phyloP scores from a whole-genome alignment of 2,113 vertebrate genomes.

The Microtus ochrogaster region DNA sequence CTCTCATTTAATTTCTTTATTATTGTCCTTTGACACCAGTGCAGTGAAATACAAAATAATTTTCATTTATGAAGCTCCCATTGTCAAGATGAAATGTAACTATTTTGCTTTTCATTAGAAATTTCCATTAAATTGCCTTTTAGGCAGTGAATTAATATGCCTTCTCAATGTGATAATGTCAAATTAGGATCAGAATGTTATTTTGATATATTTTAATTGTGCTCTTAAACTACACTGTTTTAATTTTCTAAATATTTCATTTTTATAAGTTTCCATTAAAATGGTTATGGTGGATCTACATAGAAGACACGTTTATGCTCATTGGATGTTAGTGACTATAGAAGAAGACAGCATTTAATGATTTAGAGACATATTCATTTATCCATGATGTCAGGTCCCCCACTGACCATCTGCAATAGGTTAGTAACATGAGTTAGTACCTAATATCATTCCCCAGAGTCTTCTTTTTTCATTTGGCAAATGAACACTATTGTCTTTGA shows the following conservation, averaged over 20 bases:
- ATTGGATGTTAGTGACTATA: conserved; percentile 34
- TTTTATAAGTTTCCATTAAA: conserved; percentile 72
- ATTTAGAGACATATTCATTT: not conserved
- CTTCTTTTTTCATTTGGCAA: conserved; percentile 29
- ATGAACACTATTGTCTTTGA: conserved; percentile 36
- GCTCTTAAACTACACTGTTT: conserved; percentile 7
- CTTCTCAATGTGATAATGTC: conserved; percentile 19
- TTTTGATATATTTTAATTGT: conserved; percentile 70
- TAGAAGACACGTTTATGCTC: conserved; percentile 36
- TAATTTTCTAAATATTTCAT: conserved; percentile 67
- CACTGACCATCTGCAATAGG: not conserved
- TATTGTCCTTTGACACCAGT: conserved; percentile 31
- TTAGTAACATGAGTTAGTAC: not conserved
- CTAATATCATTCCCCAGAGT: not conserved
- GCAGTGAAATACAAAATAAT: conserved; percentile 43
- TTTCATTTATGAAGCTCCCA: not conserved
- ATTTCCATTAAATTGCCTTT: conserved; percentile 2
- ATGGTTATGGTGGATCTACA: conserved; percentile 54
- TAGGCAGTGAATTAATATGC: not conserved
- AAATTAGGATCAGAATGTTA: conserved; percentile 62
- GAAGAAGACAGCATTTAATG: not conserved
- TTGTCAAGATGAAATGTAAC: conserved; percentile 1
- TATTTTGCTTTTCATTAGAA: conserved; percentile 29
- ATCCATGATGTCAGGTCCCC: not conserved
- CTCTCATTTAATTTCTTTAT: conserved; percentile 8